Evolutionary conservation across 2,888 invertebrate genomes (phyloP).

Genomic region (Crepidodera aurea): DNA sequence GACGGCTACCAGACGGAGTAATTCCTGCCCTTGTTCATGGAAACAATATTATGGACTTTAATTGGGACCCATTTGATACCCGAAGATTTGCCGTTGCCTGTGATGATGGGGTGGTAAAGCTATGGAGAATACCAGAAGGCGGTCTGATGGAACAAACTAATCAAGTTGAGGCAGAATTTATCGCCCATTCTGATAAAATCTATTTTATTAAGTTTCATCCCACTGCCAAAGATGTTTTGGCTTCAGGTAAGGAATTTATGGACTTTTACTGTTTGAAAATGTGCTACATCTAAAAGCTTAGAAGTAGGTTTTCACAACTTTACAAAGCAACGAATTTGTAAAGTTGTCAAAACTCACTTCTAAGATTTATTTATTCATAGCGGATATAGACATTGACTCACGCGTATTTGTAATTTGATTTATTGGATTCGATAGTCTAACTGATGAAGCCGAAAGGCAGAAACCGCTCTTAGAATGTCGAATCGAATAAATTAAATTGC

Average conservation of each 20-base stretch:
- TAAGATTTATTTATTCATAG: no score
- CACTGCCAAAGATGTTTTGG: conserved; percentile 82
- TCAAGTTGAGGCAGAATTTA: conserved; percentile 71
- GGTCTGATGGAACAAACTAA: conserved; percentile 81
- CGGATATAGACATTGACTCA: no score
- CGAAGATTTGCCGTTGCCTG: conserved; percentile 79
- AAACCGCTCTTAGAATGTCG: no score
- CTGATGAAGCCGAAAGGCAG: no score
- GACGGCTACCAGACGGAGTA: conserved; percentile 80
- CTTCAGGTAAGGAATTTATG: conserved; percentile 70
- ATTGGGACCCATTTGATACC: conserved; percentile 92
- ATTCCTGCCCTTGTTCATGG: conserved; percentile 91
- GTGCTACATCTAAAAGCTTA: no score
- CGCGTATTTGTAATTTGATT: no score
- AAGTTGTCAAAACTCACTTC: no score
- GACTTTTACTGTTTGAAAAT: no score
- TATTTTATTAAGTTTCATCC: conserved; percentile 93
- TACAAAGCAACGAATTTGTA: no score
- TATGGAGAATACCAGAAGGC: conserved; percentile 56
- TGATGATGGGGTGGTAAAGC: conserved; percentile 75
- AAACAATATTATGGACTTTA: conserved; percentile 89
- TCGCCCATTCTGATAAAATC: conserved; percentile 90
- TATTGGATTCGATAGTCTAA: no score
- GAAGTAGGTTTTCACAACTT: no score
- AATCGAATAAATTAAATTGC: no score